A percentile compares a stretch with the other conserved stretches of the same genome.
Conservation (phyloP, 2,797 vertebrate genomes). For the Discoglossus pictus region DNA sequence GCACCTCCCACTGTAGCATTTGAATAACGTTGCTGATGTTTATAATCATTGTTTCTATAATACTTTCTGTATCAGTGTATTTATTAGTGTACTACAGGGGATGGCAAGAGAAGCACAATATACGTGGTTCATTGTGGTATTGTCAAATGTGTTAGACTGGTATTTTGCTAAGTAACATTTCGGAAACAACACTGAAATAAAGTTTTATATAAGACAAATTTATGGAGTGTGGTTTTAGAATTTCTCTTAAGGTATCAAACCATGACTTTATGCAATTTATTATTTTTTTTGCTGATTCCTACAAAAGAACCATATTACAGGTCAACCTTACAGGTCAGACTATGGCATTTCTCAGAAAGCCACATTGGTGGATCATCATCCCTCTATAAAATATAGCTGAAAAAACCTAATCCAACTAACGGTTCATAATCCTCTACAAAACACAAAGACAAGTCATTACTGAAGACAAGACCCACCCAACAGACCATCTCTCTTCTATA, state of each 20-base stretch:
- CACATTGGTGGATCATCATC: too few species aligned
- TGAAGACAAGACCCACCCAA: too few species aligned
- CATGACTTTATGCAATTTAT: too few species aligned
- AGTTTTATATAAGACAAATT: slow-evolving; percentile 31
- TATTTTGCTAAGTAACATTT: slow-evolving; percentile 45
- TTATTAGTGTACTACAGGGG: slow-evolving; percentile 32
- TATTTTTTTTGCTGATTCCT: too few species aligned
- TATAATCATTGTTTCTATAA: slow-evolving; percentile 51
- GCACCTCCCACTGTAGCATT: slow-evolving; percentile 51
- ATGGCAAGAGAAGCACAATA: slow-evolving; percentile 46
- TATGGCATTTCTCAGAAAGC: too few species aligned
- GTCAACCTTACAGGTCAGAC: too few species aligned
- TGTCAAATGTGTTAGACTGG: slow-evolving; percentile 43
- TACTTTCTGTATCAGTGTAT: slow-evolving; percentile 35
- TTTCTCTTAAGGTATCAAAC: background rate
- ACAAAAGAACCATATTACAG: too few species aligned
- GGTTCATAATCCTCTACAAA: too few species aligned
- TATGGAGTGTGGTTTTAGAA: background rate
- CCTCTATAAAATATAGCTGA: too few species aligned
- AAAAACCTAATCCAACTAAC: too few species aligned
- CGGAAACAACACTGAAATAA: slow-evolving; percentile 35
- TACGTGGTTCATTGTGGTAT: slow-evolving; percentile 40
- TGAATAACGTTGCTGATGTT: slow-evolving; percentile 61
- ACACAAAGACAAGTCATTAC: too few species aligned
- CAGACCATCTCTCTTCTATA: too few species aligned